Conservation (phyloP, 2,888 invertebrate species). For the Chrysomela aeneicollis region DNA sequence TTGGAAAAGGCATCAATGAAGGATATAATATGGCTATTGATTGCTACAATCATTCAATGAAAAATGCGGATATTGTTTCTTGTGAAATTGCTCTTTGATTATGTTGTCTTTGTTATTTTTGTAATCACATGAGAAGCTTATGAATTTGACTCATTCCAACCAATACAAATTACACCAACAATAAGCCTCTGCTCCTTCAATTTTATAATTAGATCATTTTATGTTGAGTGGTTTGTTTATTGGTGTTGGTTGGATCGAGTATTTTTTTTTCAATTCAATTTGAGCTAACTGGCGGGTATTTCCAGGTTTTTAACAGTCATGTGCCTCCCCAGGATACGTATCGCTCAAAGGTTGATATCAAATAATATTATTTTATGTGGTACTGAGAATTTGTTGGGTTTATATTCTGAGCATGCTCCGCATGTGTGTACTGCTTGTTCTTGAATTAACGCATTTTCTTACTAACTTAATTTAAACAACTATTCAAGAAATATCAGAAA, state of each 20-base stretch:
- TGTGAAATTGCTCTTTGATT: conserved; percentile 28
- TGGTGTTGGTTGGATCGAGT: conserved; percentile 26
- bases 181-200: too few relatives aligned
- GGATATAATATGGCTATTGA: conserved; percentile 37
- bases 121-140: conserved; percentile 29
- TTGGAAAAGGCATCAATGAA: background rate
- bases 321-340: conserved; percentile 91
- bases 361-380: conserved; percentile 57
- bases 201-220: too few relatives aligned
- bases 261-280: conserved; percentile 21
- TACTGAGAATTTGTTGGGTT: conserved; percentile 50
- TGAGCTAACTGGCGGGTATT: conserved; percentile 62
- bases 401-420: conserved; percentile 53
- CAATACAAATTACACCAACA: background rate
- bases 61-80: conserved; percentile 23
- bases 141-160: conserved; percentile 23
- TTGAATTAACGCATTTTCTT: conserved; percentile 22
- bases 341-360: conserved; percentile 86
- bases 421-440: conserved; percentile 46
- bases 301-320: conserved; percentile 95
- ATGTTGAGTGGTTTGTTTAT: conserved; percentile 30
- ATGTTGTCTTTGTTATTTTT: conserved; percentile 28
- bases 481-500: background rate
- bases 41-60: conserved; percentile 28
- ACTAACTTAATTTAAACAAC: background rate